Evolutionary conservation across 2,888 invertebrate species (phyloP), one percentile per base, ranked within the genome.

Genomic region (Clitarchus hookeri): DNA sequence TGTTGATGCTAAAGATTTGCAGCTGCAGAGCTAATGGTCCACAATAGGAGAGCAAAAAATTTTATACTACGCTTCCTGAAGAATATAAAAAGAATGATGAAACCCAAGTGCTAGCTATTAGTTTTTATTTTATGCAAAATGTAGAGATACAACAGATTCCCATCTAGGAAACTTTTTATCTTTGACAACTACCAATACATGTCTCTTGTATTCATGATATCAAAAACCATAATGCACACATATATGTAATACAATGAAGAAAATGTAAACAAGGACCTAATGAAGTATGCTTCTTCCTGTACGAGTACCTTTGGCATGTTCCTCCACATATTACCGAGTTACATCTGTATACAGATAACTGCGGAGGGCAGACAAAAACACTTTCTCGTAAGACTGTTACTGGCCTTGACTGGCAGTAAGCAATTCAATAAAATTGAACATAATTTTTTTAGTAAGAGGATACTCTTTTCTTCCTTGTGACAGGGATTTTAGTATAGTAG

Each of bases 21-120:
- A n/a, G 78, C 78, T 78, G 78, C n/a, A 78, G 78, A 78, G 78
- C 78, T 78, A 12, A 78, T 78, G 78, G n/a, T 78, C 11, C 78
- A 78, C 78, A 78, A 78, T 25, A 78, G 26, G 23, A 78, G 78
- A 26, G 78, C 6, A 6, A 78, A 78, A 78, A 78, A 1, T 78
- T 78, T 2, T 78, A 78, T 78, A 78, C 6, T 48, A 48, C 6
- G 48, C 48, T 48, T 48, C 12, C 48, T 48, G 48, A 48, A 48
- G 48, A 48, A 48, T 48, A 12, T 48, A 12, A 48, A 48, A 48
- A 48, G 48, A 48, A 48, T 48, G 48, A 48, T 78, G 78, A 78
- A 25, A 25, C 78, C 26, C 78, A 8, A 16, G 78, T 78, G 78
- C 78, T 78, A 78, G 78, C 78, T 78, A 78, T 78, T 23, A 25